Evolutionary conservation across 1,140 invertebrate species (phyloP).

Genomic region (Drosophila navojoa): DNA sequence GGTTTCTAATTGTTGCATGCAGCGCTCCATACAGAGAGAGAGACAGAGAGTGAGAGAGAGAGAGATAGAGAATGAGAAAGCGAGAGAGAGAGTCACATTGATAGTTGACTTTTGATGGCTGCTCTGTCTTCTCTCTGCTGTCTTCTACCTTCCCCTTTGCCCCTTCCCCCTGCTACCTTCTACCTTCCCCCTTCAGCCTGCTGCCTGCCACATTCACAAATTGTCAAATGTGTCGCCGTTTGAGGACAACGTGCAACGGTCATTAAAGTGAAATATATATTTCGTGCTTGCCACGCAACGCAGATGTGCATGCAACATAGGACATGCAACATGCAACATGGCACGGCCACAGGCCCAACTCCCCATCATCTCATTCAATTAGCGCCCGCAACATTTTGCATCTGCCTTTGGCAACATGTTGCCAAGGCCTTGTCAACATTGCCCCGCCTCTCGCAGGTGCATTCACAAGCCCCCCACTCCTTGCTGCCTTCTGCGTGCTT

Average conservation of each 20-base stretch:
- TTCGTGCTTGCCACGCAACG: slow-evolving; percentile 31
- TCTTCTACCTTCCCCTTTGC: background rate
- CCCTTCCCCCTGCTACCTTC: no score
- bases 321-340: background rate
- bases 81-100: background rate
- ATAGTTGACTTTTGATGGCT: slow-evolving; percentile 1
- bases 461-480: background rate
- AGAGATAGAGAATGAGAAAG: no score
- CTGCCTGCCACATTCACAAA: slow-evolving; percentile 26
- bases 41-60: no score
- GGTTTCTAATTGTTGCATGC: slow-evolving; percentile 46
- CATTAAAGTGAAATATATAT: slow-evolving; percentile 37
- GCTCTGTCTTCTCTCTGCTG: background rate
- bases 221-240: slow-evolving; percentile 41
- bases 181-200: no score
- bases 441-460: slow-evolving; percentile 21
- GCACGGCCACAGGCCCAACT: background rate
- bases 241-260: slow-evolving; percentile 5
- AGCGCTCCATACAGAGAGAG: no score
- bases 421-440: slow-evolving; percentile 37
- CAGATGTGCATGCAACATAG: slow-evolving; percentile 22
- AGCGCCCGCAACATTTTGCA: slow-evolving; percentile 46
- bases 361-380: slow-evolving; percentile 23
- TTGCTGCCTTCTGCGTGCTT: background rate
- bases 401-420: slow-evolving; percentile 32